phyloP scores from a whole-genome alignment of 2,113 vertebrate genomes.

The Tragelaphus scriptus region DNA sequence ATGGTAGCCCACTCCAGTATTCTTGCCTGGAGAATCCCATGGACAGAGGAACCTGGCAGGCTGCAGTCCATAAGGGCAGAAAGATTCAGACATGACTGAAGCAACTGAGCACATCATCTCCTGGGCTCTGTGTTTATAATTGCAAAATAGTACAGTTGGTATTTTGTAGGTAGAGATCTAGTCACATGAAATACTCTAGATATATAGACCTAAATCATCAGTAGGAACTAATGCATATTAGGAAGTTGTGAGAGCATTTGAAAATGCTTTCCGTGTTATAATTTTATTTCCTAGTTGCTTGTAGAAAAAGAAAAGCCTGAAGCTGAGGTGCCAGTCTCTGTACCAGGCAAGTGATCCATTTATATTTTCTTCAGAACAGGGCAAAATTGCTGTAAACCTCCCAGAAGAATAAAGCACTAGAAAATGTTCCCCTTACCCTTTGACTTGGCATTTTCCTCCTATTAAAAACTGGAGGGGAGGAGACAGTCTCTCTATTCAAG shows the following conservation, averaged over 20 bases:
- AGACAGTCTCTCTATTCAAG: not conserved
- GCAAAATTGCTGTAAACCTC: not conserved
- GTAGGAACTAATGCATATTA: not conserved
- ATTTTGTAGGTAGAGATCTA: not conserved
- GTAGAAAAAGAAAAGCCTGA: constrained; percentile 23
- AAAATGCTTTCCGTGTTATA: not conserved
- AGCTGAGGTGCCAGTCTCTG: not conserved
- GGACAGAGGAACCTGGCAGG: not conserved
- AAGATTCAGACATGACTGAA: not conserved
- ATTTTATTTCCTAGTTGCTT: not conserved
- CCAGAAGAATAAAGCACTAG: not conserved
- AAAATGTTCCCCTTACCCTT: not conserved
- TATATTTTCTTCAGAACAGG: constrained; percentile 30
- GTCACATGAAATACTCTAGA: not conserved
- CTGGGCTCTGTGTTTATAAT: not conserved
- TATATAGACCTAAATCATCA: not conserved
- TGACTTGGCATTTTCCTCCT: not conserved
- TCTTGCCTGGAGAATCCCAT: not conserved
- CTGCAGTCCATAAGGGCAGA: not conserved
- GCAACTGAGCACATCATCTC: not conserved
- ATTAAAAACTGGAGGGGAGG: not conserved
- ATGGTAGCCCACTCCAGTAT: not conserved
- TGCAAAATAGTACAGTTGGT: not conserved
- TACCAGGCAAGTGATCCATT: not conserved
- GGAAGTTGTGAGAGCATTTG: not conserved